Evolutionary conservation across 2,888 invertebrate species (phyloP), one percentile per base, ranked within the genome.

Genomic region (Steromphala cineraria): DNA sequence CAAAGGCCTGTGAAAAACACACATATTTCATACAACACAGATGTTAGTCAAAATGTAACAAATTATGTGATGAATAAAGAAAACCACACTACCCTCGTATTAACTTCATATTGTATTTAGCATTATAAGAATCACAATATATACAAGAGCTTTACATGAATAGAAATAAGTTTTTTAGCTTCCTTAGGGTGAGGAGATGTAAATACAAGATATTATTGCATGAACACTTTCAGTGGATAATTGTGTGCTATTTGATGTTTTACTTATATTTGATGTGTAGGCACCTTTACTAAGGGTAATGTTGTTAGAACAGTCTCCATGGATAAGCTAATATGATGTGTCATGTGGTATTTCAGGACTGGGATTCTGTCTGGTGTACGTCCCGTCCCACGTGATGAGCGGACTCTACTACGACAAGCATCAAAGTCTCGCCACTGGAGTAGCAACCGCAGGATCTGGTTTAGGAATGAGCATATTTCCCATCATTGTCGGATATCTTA

Each of bases 341-440:
- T 31, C 24, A 67, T 28, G 67, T 31, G 52, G n/a, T n/a, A n/a
- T 87, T 86, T 36, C 83, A 89, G 90, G 90, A 67, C 77, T 90
- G 21, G 90, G 90, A 8, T 87, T 87, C 80, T 86, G 89, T 77
- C 62, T 90, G 79, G 81, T 84, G 10, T 90, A 90, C 71, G 84
- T 90, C 13, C 90, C 90, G 21, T 90, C 89, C 10, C 89, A 89
- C 75, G 88, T 90, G 4, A 82, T 90, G 17, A 87, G 88, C 53
- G 90, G 89, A 2, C 79, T 89, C 46, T 90, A 90, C 82, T 90
- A 86, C 77, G 82, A 86, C 81, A 87, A 87, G 77, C 85, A 89
- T 46, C 83, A 87, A 15, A 90, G 88, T 62, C 75, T 90, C 8
- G 87, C 90, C 19, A 89, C 89, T n/a, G 89, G 89, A n/a, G 83